phyloP scores from a whole-genome alignment of 2,797 vertebrate species.

The Ibycter americanus region DNA sequence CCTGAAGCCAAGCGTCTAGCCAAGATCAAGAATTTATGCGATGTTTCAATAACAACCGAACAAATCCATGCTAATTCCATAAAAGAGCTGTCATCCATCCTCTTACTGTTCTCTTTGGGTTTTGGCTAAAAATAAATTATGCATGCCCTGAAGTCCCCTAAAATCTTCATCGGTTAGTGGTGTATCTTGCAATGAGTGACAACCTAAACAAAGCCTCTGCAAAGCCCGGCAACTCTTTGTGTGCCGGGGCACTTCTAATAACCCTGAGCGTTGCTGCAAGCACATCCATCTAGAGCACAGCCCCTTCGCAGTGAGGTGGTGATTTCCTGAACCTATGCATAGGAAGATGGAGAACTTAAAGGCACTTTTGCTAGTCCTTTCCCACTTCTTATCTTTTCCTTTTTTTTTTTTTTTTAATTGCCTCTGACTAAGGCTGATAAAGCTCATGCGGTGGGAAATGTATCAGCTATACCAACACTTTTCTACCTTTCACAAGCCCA shows the following conservation, averaged over 20 bases:
- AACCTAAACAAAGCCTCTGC: background rate
- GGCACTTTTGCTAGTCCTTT: fast-evolving
- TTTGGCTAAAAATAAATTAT: background rate
- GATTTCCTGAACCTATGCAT: background rate
- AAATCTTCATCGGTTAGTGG: background rate
- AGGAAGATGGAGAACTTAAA: background rate
- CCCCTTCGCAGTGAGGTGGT: background rate
- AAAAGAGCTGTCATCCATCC: background rate
- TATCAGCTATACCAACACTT: background rate
- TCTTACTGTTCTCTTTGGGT: background rate
- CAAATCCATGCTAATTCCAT: constrained; percentile 30
- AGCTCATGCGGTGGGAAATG: background rate
- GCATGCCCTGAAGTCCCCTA: background rate
- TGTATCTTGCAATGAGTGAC: background rate
- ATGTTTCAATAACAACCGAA: background rate
- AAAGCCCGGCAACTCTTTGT: background rate
- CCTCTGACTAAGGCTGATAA: background rate
- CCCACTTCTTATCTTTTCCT: background rate
- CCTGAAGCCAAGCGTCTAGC: background rate
- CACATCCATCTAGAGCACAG: background rate
- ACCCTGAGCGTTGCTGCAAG: background rate
- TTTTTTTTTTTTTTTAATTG: background rate
- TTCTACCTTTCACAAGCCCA: background rate
- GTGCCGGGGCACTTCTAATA: background rate
- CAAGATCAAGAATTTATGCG: background rate